A percentile compares a stretch with the other conserved stretches of the same genome.
phyloP scores from a whole-genome alignment of 2,888 invertebrate genomes.

The Pogonocherus hispidulus region DNA sequence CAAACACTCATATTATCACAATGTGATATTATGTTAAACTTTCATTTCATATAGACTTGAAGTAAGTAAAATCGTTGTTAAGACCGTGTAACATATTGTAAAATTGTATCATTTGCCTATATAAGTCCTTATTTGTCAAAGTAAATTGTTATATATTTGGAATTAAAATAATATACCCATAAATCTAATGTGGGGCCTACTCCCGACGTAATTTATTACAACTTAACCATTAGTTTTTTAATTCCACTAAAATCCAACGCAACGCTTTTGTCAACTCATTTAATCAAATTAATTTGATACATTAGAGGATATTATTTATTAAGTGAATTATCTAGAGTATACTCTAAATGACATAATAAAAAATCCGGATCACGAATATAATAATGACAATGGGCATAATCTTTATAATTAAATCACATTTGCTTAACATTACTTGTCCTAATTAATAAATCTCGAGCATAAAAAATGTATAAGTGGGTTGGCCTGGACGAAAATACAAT shows the following conservation, averaged over 20 bases:
- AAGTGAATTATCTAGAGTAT: slow-evolving; percentile 34
- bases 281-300: slow-evolving; percentile 37
- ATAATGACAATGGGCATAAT: slow-evolving; percentile 42
- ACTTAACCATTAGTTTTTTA: slow-evolving; percentile 5
- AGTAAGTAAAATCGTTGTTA: too few species aligned
- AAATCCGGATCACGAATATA: slow-evolving; percentile 46
- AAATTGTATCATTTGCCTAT: too few species aligned
- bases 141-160: too few species aligned
- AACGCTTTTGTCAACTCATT: slow-evolving; percentile 17
- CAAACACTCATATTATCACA: too few species aligned
- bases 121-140: too few species aligned
- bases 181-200: too few species aligned
- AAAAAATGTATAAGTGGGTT: slow-evolving; percentile 45
- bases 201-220: too few species aligned
- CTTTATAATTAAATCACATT: slow-evolving; percentile 53
- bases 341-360: slow-evolving; percentile 30
- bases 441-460: slow-evolving; percentile 57
- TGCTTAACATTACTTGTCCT: slow-evolving; percentile 51
- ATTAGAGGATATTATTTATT: slow-evolving; percentile 28
- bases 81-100: too few species aligned
- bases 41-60: too few species aligned
- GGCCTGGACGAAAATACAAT: slow-evolving; percentile 43
- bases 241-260: slow-evolving; percentile 27
- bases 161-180: too few species aligned
- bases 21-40: too few species aligned